These are phyloP conservation scores for Dendrocopos noguchii DNA, from an alignment of 2,113 vertebrate species.

Conservation along the genomic window DNA sequence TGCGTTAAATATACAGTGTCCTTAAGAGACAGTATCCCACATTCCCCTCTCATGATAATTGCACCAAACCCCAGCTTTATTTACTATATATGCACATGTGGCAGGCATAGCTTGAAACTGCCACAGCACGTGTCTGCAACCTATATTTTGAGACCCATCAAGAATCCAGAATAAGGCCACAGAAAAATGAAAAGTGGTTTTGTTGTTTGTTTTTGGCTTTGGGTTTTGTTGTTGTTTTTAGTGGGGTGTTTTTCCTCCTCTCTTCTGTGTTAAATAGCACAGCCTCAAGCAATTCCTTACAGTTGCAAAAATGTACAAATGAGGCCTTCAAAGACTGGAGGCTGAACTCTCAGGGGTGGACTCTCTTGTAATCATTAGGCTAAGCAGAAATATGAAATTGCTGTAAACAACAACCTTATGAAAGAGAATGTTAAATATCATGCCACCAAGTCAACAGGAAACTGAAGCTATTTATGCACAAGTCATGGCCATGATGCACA, in stretches of 20 bases:
- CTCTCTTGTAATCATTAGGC: conserved; percentile 64
- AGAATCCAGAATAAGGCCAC: background rate
- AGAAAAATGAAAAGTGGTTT: background rate
- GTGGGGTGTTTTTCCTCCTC: background rate
- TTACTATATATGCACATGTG: background rate
- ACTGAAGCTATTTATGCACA: background rate
- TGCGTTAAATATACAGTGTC: background rate
- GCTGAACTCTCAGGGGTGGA: conserved; percentile 63
- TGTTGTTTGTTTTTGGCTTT: too few relatives aligned
- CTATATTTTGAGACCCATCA: conserved; percentile 24
- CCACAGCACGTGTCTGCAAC: background rate
- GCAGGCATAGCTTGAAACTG: too few relatives aligned
- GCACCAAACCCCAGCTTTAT: background rate
- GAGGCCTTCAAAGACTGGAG: conserved; percentile 53
- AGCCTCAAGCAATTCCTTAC: conserved; percentile 22
- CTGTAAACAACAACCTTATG: conserved; percentile 57
- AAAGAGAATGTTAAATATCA: conserved; percentile 53
- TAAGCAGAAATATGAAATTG: conserved; percentile 63
- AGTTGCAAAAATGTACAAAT: conserved; percentile 34
- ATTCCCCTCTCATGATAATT: background rate
- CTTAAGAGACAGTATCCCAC: background rate
- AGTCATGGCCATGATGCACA: conserved; percentile 57
- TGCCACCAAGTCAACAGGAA: conserved; percentile 67
- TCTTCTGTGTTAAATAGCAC: conserved; percentile 10
- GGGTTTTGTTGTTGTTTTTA: too few relatives aligned